A percentile compares a stretch with the other conserved stretches of the same genome.
phyloP scores from a whole-genome alignment of 2,797 vertebrate species.

The Mycteria americana region DNA sequence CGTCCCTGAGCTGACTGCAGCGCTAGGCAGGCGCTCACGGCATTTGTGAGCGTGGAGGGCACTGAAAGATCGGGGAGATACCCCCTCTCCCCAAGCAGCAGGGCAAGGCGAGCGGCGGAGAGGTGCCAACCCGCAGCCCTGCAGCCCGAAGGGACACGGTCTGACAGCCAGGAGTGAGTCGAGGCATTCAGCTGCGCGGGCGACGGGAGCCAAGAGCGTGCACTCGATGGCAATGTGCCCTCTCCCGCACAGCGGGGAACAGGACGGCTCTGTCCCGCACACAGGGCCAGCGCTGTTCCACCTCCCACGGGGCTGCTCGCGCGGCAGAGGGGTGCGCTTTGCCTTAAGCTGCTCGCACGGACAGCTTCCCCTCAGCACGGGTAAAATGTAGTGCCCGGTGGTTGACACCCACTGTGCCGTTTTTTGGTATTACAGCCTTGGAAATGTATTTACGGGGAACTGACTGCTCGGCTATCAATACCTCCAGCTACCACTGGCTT shows the following conservation, averaged over 20 bases:
- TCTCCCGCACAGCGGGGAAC: neutral
- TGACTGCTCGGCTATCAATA: neutral
- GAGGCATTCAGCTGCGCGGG: neutral
- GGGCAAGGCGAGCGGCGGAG: fast-evolving
- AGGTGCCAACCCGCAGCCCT: neutral
- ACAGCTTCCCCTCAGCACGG: neutral
- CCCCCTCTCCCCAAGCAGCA: neutral
- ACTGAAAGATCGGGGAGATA: fast-evolving
- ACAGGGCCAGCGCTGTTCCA: neutral
- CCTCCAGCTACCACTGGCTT: neutral
- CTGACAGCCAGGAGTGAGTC: neutral
- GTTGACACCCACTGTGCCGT: neutral
- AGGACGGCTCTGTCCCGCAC: neutral
- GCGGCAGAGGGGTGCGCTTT: fast-evolving
- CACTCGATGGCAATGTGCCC: neutral
- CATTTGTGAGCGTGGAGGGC: neutral
- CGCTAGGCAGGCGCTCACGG: fast-evolving
- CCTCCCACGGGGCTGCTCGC: fast-evolving
- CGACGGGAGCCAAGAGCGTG: neutral
- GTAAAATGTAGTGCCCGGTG: neutral
- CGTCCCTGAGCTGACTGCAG: neutral
- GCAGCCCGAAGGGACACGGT: fast-evolving
- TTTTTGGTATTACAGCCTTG: neutral
- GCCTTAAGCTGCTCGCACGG: neutral
- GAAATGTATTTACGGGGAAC: neutral